Evolutionary conservation across 1,140 invertebrate genomes (phyloP), one percentile per base, ranked within the genome.

Genomic region (Hyles vespertilio): DNA sequence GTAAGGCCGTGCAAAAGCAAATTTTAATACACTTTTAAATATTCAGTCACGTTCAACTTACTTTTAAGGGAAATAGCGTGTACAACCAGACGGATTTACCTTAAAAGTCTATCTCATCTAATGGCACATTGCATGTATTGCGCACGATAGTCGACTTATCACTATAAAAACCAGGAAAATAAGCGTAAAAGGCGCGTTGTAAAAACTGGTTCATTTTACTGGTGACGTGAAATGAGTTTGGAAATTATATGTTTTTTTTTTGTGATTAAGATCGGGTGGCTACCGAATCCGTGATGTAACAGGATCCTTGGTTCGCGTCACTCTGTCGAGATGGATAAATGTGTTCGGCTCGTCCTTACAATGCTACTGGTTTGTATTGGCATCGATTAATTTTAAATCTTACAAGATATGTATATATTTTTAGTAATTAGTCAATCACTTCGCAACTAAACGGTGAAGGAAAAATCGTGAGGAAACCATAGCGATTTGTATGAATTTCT

Each of bases 241-340:
- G 63, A 57, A 59, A 56, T 34, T 54, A 56, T 12, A 58, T 58
- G 59, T 71, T 64, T 5, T 32, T 58, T 53, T 40, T 53, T 62
- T 67, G 51, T 64, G 66, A 63, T 63, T 58, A 65, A 63, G 69
- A 68, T 65, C 61, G 43, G 46, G 58, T 64, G 61, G 72, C 72
- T 77, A 79, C 76, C 72, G 69, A 77, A 61, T 73, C 66, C 58
- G 60, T 56, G 60, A 66, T 58, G 74, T 74, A 79, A 77, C 70
- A 65, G 60, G 67, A 77, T 72, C 59, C 61, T 11, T 51, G 44
- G 61, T 49, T 49, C 67, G 63, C 57, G 65, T 69, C 65, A 72
- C 70, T 58, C 65, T 55, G 67, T 67, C 72, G 56, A 43, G 53
- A 67, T 58, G 67, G 67, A 74, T 72, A 65, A 67, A 51, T 32